A percentile compares a stretch with the other conserved stretches of the same genome.
phyloP scores from a whole-genome alignment of 2,888 invertebrate species.

The Dorcus hopei region DNA sequence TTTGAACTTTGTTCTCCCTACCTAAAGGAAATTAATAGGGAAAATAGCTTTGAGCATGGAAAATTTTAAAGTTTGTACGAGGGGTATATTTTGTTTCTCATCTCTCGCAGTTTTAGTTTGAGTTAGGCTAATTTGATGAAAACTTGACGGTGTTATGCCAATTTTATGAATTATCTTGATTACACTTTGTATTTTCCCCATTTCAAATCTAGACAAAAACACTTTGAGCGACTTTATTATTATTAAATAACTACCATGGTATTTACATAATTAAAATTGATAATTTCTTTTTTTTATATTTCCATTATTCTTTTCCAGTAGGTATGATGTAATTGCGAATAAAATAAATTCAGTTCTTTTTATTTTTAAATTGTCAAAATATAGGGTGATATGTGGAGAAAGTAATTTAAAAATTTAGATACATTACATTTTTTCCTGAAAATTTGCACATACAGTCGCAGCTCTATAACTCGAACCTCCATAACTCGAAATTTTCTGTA shows the following conservation, averaged over 20 bases:
- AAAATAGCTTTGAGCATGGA: constrained; percentile 39
- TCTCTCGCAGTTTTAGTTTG: constrained; percentile 31
- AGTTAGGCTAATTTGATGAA: constrained; percentile 31
- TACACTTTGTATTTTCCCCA: too few relatives aligned
- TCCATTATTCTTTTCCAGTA: not conserved
- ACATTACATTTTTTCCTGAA: too few relatives aligned
- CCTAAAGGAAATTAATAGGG: constrained; percentile 43
- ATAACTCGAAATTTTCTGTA: too few relatives aligned
- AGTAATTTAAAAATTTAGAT: too few relatives aligned
- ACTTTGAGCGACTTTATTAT: not conserved
- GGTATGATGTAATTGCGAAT: too few relatives aligned
- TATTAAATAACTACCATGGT: not conserved
- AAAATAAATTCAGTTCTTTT: too few relatives aligned
- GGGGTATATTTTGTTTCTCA: constrained; percentile 33
- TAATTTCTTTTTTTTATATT: not conserved
- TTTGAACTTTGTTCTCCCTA: constrained; percentile 39
- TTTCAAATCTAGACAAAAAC: not conserved
- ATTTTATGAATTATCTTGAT: not conserved
- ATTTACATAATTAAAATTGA: not conserved
- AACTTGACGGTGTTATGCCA: not conserved
- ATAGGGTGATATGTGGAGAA: too few relatives aligned
- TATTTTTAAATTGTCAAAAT: too few relatives aligned
- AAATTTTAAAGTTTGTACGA: constrained; percentile 39
- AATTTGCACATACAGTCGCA: too few relatives aligned
- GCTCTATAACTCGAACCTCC: too few relatives aligned